Conservation (phyloP, 2,113 vertebrate species). For the Arothron firmamentum region DNA sequence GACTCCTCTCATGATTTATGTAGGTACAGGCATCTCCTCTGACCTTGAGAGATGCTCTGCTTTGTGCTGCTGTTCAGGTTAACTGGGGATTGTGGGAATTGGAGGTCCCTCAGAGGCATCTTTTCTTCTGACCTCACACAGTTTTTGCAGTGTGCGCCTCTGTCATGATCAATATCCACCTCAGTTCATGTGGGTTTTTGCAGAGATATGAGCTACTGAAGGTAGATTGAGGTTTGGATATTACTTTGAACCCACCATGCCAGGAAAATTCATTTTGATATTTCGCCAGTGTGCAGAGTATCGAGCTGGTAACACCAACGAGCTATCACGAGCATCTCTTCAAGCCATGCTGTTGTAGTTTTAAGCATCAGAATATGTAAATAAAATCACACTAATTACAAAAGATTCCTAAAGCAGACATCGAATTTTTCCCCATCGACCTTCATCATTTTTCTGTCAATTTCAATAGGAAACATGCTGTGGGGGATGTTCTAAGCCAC, state of each 20-base stretch:
- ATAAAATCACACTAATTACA: conserved; percentile 1
- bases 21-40: conserved; percentile 67
- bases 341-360: conserved; percentile 2
- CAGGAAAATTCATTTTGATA: conserved; percentile 50
- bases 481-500: conserved; percentile 46
- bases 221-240: conserved; percentile 62
- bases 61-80: conserved; percentile 76
- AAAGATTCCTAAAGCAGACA: conserved; percentile 19
- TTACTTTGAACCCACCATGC: conserved; percentile 59
- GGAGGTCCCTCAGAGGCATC: conserved; percentile 52
- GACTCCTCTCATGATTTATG: conserved; percentile 76
- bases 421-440: conserved; percentile 6
- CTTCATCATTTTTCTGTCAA: conserved; percentile 44
- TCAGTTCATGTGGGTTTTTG: conserved; percentile 59
- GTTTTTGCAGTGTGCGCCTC: conserved; percentile 46
- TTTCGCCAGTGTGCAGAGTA: conserved; percentile 35
- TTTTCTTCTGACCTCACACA: conserved; percentile 58
- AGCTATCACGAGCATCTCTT: background rate
- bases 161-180: conserved; percentile 72
- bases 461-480: conserved; percentile 40
- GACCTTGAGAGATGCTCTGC: conserved; percentile 72
- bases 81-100: conserved; percentile 71
- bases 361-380: background rate
- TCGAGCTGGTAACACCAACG: conserved; percentile 19
- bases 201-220: conserved; percentile 44